Conservation (phyloP, 37 sponge, comb jelly and placozoan genomes). For the Oscarella lobularis region DNA sequence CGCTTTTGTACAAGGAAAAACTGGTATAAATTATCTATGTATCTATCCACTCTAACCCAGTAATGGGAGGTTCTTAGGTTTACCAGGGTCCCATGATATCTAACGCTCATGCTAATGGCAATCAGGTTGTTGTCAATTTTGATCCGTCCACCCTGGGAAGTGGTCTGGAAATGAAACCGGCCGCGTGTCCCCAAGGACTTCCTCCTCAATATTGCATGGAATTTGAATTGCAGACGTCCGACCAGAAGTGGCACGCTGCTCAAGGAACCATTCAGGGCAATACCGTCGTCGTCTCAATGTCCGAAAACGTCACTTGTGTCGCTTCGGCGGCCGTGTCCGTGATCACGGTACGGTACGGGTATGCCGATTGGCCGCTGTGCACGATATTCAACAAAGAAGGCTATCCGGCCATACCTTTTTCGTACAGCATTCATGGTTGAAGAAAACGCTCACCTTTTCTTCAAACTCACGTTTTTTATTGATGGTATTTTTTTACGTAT, state of each 20-base stretch:
- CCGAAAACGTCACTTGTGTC: neutral
- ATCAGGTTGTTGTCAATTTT: neutral
- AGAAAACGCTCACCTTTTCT: too few relatives aligned
- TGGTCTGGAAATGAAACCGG: neutral
- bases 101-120: neutral
- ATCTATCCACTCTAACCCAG: too few relatives aligned
- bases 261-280: neutral
- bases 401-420: neutral
- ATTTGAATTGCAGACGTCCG: neutral
- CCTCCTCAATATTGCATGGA: neutral
- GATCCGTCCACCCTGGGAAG: neutral
- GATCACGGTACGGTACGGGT: neutral
- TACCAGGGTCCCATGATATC: neutral
- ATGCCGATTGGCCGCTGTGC: neutral
- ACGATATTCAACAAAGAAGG: neutral
- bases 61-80: neutral
- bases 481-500: too few relatives aligned
- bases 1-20: constrained; percentile 18
- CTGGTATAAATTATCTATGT: neutral
- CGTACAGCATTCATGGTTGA: too few relatives aligned
- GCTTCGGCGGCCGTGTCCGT: neutral
- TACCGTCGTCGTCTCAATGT: constrained; percentile 1
- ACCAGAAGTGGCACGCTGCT: constrained; percentile 1
- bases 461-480: too few relatives aligned
- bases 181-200: neutral